phyloP scores from a whole-genome alignment of 1,140 invertebrate species.

The Sminthurinus signatus region DNA sequence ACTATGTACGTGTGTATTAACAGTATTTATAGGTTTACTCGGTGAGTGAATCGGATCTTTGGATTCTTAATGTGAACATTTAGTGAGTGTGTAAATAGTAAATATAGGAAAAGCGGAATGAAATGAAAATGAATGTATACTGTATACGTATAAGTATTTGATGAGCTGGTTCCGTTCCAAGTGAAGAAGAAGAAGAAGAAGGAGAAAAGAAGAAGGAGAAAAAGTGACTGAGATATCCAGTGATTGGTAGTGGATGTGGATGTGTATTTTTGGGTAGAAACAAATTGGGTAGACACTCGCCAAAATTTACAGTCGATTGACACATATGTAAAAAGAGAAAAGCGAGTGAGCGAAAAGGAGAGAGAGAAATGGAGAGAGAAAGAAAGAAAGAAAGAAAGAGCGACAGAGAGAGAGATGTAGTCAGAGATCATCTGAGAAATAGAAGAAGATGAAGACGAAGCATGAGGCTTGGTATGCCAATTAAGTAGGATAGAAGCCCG shows the following conservation, averaged over 20 bases:
- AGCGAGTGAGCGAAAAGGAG: slow-evolving; percentile 11
- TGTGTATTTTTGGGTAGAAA: slow-evolving; percentile 40
- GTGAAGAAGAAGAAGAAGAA: no score
- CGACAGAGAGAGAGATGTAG: slow-evolving; percentile 4
- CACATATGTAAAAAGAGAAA: slow-evolving; percentile 34
- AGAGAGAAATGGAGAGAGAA: not conserved
- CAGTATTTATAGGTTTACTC: not conserved
- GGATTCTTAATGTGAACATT: slow-evolving; percentile 33
- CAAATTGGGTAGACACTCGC: slow-evolving; percentile 43
- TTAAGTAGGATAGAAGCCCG: slow-evolving; percentile 36
- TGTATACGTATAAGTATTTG: slow-evolving; percentile 37
- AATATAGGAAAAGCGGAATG: slow-evolving; percentile 13
- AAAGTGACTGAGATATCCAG: slow-evolving; percentile 24
- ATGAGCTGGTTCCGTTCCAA: slow-evolving; percentile 41
- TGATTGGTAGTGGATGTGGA: slow-evolving; percentile 40
- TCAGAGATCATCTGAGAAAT: slow-evolving; percentile 23
- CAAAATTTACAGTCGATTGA: slow-evolving; percentile 44
- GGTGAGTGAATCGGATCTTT: no score
- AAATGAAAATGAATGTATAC: no score
- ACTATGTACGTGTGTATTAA: no score
- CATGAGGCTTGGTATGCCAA: slow-evolving; percentile 41
- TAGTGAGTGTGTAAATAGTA: slow-evolving; percentile 35
- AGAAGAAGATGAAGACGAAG: slow-evolving; percentile 20
- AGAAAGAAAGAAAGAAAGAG: slow-evolving; percentile 20
- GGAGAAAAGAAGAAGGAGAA: not conserved